Percentiles rank a stretch among this genome's conserved stretches.
Evolutionary conservation across 2,888 invertebrate genomes (phyloP).

Genomic region (Leptopterna dolabrata): DNA sequence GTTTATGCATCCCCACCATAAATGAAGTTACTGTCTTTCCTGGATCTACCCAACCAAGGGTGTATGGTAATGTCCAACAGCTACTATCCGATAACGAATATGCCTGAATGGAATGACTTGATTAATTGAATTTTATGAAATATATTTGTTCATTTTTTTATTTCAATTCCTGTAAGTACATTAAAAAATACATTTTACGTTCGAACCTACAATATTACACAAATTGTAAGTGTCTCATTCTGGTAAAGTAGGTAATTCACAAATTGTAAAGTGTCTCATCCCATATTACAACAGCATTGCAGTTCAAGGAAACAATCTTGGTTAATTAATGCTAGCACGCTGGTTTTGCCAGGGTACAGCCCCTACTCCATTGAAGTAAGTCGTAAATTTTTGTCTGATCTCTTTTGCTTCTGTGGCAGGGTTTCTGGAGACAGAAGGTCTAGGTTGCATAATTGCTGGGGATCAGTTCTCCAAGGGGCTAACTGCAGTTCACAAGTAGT

Average conservation of each 20-base stretch:
- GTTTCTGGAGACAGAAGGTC: neutral
- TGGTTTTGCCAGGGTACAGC: neutral
- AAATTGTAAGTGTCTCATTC: no score
- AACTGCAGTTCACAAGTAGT: neutral
- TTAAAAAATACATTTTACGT: neutral
- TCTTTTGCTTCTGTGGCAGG: neutral
- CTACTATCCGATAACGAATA: neutral
- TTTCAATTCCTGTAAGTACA: neutral
- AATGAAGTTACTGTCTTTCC: neutral
- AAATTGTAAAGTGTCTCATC: no score
- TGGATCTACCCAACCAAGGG: neutral
- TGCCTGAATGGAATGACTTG: neutral
- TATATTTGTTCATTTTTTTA: neutral
- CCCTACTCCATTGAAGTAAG: neutral
- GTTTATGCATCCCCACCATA: no score
- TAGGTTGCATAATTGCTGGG: neutral
- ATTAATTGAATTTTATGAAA: slow-evolving; percentile 1
- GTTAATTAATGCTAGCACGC: neutral
- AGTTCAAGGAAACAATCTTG: neutral
- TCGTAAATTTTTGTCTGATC: neutral
- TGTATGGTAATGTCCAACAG: no score
- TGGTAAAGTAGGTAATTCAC: no score
- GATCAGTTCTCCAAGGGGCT: neutral
- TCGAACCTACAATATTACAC: no score
- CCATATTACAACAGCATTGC: no score